phyloP scores from a whole-genome alignment of 2,888 invertebrate genomes.

The Cataglyphis cursor region DNA sequence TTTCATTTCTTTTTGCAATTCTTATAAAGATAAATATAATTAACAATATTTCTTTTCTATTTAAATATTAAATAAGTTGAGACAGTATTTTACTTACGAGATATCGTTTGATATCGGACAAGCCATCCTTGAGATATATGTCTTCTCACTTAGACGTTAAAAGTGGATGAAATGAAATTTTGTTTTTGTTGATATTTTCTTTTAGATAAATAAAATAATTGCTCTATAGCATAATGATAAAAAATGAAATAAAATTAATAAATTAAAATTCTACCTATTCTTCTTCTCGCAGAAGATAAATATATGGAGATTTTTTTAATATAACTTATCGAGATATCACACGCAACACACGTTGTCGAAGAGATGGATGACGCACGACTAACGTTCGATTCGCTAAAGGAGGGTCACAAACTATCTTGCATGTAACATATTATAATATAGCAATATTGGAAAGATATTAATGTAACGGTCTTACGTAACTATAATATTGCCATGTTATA shows the following conservation, averaged over 20 bases:
- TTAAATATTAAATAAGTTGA: neutral
- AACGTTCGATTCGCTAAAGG: slow-evolving; percentile 66
- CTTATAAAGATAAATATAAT: neutral
- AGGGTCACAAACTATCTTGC: slow-evolving; percentile 57
- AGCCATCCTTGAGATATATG: slow-evolving; percentile 59
- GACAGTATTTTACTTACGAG: slow-evolving; percentile 62
- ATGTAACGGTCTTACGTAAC: neutral
- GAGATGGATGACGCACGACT: slow-evolving; percentile 69
- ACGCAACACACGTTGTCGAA: slow-evolving; percentile 61
- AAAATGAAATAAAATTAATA: neutral
- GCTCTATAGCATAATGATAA: neutral
- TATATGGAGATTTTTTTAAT: neutral
- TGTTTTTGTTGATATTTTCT: neutral
- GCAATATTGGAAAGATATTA: neutral
- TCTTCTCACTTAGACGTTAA: neutral
- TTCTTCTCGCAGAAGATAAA: neutral
- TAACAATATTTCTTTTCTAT: neutral
- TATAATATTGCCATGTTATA: neutral
- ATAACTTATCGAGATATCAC: slow-evolving; percentile 17
- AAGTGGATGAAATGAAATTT: neutral
- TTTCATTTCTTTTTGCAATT: neutral
- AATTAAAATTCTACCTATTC: neutral
- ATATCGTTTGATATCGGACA: slow-evolving; percentile 64
- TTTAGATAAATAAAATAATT: neutral
- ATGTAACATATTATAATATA: slow-evolving; percentile 9